phyloP scores from a whole-genome alignment of 1,140 invertebrate genomes.

The Piezodorus guildinii region DNA sequence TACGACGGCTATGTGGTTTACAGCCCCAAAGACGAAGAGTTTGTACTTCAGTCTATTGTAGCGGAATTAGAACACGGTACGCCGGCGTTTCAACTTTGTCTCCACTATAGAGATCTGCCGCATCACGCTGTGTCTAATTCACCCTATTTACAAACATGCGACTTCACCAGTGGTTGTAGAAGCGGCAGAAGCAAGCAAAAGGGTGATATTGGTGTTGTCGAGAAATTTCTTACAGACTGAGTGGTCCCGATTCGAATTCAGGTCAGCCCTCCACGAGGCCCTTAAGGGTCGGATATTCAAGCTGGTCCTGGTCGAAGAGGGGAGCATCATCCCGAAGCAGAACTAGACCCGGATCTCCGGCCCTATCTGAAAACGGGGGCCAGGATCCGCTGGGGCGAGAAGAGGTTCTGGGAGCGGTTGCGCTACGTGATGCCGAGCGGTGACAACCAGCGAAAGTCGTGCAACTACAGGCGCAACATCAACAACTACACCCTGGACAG shows the following conservation, averaged over 20 bases:
- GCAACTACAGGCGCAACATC: conserved; percentile 52
- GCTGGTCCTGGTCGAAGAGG: conserved; percentile 75
- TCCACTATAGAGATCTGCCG: conserved; percentile 72
- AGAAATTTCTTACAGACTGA: conserved; percentile 76
- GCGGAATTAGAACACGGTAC: conserved; percentile 69
- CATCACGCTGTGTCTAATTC: conserved; percentile 41
- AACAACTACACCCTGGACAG: conserved; percentile 64
- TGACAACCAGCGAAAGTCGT: conserved; percentile 41
- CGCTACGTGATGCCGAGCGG: conserved; percentile 73
- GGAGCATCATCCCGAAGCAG: conserved; percentile 61
- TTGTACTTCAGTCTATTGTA: conserved; percentile 70
- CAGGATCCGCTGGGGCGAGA: conserved; percentile 75
- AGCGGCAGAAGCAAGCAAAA: conserved; percentile 70
- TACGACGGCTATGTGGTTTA: conserved; percentile 91
- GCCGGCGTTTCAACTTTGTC: conserved; percentile 63
- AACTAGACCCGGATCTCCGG: conserved; percentile 74
- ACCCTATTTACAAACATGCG: conserved; percentile 52
- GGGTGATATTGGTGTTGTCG: conserved; percentile 67
- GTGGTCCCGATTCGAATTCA: conserved; percentile 72
- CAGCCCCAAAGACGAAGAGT: conserved; percentile 83
- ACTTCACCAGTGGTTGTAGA: conserved; percentile 67
- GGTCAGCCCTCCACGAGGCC: conserved; percentile 73
- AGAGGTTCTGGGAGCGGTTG: conserved; percentile 82
- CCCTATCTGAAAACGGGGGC: conserved; percentile 76
- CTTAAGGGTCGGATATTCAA: conserved; percentile 70